Evolutionary conservation across 2,888 invertebrate species (phyloP), one percentile per base, ranked within the genome.

Genomic region (Drosophila subquinaria): DNA sequence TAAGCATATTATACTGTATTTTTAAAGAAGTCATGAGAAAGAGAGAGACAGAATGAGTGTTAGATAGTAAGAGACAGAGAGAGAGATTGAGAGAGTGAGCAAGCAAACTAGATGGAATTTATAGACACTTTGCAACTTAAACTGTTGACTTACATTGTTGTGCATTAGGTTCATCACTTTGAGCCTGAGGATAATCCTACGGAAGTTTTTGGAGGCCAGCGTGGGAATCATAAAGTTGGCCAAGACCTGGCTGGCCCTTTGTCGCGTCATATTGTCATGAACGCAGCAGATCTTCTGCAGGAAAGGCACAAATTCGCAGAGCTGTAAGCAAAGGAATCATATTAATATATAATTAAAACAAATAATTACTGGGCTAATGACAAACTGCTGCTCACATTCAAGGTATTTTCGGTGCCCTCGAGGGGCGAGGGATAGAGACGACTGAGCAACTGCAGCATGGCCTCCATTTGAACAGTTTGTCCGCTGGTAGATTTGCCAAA

Each of bases 401-500:
- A 93, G 81, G 94, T 95, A 23, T 95, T 94, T 80, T 95, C 95
- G 10, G 95, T 94, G 42, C 95, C 95, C 87, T 97, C 97, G 53
- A 95, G 93, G 1, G 95, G 94, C 0, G 96, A 96, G 0, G 97
- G 96, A 92, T 96, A 96, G 4, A 98, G 93, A 36, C 97, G 94
- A 2, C 96, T 95, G 56, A 98, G 93, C 65, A 98, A 93, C 85
- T 97, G 92, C 73, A 98, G 93, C 48, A 96, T 94, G 0, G 97
- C 97, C 93, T 96, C 97, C 70, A 97, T 92, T 5, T 95, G 95
- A 61, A 93, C 92, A 9, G 92, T 92, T 76, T 91, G 92, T 0
- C 73, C 69, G 4, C 93, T 69, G 47, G 69, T 17, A 59, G 51
- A 53, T 17, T 84, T 70, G 0, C 60, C 76, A 6, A 3, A 1